Base-by-base conservation (phyloP, 2,797 vertebrate genomes). In the Apogon hyalosoma region DNA sequence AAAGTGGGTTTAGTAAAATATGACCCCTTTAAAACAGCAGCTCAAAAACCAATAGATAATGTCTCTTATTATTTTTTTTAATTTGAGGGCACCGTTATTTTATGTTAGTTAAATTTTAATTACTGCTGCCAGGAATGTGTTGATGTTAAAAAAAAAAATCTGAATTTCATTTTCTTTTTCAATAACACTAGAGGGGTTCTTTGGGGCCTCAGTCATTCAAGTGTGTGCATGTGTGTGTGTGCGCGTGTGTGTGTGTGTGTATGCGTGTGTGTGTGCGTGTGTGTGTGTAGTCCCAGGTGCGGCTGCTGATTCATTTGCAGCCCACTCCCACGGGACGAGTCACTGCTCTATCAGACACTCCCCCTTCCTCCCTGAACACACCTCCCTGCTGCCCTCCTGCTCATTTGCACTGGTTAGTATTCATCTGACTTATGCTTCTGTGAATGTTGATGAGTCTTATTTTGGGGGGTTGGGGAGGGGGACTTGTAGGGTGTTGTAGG, bases 361-460 rank as follows among this genome's bases (percentile, higher is more conserved):
- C 77, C 78, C 58, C 72, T 57, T 46, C 77, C 58, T 73, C 57
- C 47, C 39, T 65, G 56, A 53, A 42, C 21, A 52, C 72, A 74
- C 77, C 62, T 52, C 54, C 53, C 72, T 14, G 14, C 73, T 76
- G 42, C 58, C 48, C 69, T 68, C 16, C 48, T 67, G 24, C 79
- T 82, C 57, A 69, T 87, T 78, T 80, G 52, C 69, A 63, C 79
- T 79, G 73, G 67, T 90, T 82, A 83, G 67, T 53, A 84, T 85
- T 87, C 73, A 69, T 71, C 45, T 64, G 53, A 69, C 60, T 60
- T 33, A 48, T 21, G 15, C 42, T 57, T 13, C 28, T 55, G 39
- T 85, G 52, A 74, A 79, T 80, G 43, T 60, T 65, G 57, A 84
- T 77, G 61, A 13, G 42, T 60, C 36, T 61, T 39, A 38, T 40